Evolutionary conservation across 2,113 vertebrate species (phyloP).

Genomic region (Sardina pilchardus): DNA sequence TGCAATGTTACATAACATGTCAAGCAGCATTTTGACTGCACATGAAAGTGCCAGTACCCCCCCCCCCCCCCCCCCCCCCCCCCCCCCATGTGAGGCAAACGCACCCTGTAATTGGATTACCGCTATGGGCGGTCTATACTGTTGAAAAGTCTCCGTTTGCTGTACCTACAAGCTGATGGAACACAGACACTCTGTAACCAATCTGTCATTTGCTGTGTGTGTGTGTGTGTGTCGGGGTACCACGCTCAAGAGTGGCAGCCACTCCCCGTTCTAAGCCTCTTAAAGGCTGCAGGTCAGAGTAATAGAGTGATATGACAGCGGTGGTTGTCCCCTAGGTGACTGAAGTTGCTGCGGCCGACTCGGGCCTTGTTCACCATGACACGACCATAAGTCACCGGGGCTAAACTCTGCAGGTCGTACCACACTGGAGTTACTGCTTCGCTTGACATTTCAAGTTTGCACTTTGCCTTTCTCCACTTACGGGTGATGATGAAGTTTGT

Average conservation of each 20-base stretch:
- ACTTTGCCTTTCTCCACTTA: not conserved
- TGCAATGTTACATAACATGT: slow-evolving; percentile 15
- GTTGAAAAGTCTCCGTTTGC: slow-evolving; percentile 13
- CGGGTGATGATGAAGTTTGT: not conserved
- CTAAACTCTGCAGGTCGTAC: not conserved
- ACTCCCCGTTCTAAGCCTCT: slow-evolving; percentile 9
- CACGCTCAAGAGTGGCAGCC: not conserved
- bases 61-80: not conserved
- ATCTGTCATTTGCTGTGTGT: not conserved
- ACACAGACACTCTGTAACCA: slow-evolving; percentile 13
- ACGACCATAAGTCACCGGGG: not conserved
- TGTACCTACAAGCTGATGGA: not conserved
- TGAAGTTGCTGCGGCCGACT: not conserved
- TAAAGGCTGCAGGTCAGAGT: not conserved
- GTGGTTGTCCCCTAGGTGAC: not conserved
- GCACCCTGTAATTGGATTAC: slow-evolving; percentile 16
- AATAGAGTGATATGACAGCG: slow-evolving; percentile 12
- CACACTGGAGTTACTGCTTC: not conserved
- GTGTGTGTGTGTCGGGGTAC: not conserved
- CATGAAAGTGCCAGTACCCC: not conserved
- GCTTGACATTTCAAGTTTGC: not conserved
- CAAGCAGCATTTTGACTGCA: not conserved
- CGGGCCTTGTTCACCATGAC: not conserved
- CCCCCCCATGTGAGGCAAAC: not conserved
- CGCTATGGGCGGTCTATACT: slow-evolving; percentile 5